These are phyloP conservation scores for Sakesphorus luctuosus DNA, from an alignment of 2,113 vertebrate genomes.

Conservation along the genomic window DNA sequence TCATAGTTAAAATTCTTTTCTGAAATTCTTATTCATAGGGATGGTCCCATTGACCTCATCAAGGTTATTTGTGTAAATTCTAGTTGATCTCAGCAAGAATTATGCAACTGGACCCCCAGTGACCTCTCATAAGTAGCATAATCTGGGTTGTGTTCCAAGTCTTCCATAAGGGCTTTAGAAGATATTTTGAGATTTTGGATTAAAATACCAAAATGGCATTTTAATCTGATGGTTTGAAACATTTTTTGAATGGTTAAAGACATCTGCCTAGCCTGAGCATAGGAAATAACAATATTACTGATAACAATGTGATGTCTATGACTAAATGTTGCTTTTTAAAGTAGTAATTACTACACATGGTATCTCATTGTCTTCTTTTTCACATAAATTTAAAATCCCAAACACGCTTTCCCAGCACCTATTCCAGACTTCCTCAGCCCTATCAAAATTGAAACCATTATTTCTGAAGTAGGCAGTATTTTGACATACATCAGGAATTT, in stretches of 20 bases:
- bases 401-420: not conserved
- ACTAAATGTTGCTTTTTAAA: not conserved
- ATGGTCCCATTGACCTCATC: not conserved
- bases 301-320: not conserved
- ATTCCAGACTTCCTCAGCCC: not conserved
- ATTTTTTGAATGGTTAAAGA: constrained; percentile 7
- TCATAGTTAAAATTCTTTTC: not conserved
- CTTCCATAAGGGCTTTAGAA: constrained; percentile 37
- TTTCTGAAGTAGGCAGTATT: not conserved
- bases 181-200: constrained; percentile 64
- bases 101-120: not conserved
- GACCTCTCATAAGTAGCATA: constrained; percentile 30
- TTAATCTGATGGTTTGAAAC: constrained; percentile 37
- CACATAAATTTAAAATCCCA: not conserved
- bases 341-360: not conserved
- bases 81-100: constrained; percentile 25
- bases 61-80: constrained; percentile 39
- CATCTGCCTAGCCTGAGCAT: not conserved
- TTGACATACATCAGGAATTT: not conserved
- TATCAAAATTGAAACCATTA: not conserved
- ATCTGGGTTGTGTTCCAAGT: constrained; percentile 35
- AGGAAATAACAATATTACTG: not conserved
- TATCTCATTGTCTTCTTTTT: not conserved
- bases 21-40: not conserved
- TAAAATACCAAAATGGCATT: constrained; percentile 53